Evolutionary conservation across 1,140 invertebrate species (phyloP).

Genomic region (Hyles vespertilio): DNA sequence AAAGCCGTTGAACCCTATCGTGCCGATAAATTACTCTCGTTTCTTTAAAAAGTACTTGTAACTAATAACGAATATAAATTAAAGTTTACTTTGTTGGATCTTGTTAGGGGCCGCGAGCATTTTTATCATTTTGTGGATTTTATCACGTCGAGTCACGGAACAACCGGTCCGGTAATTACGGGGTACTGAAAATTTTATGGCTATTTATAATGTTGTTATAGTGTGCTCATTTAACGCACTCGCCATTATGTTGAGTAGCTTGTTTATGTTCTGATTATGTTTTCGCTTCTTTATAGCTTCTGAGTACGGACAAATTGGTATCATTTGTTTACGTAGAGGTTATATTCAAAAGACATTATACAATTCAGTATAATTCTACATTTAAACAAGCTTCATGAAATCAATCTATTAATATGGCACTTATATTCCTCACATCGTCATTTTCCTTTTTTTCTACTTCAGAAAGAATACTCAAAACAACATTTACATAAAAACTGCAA

Average conservation of each 20-base stretch:
- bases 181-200: slow-evolving; percentile 17
- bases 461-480: no score
- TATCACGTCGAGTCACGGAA: slow-evolving; percentile 25
- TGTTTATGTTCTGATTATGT: not conserved
- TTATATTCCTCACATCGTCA: no score
- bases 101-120: slow-evolving; percentile 19
- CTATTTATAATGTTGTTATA: slow-evolving; percentile 19
- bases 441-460: no score
- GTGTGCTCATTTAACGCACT: slow-evolving; percentile 14
- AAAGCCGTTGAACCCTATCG: slow-evolving; percentile 1
- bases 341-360: no score
- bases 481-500: no score
- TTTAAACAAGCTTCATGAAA: no score
- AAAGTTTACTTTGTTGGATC: slow-evolving; percentile 19
- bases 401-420: no score
- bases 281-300: not conserved
- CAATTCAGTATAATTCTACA: no score
- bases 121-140: slow-evolving; percentile 24
- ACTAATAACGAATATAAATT: slow-evolving; percentile 22
- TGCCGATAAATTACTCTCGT: slow-evolving; percentile 23
- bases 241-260: slow-evolving; percentile 9
- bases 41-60: slow-evolving; percentile 14
- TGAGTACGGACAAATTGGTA: not conserved
- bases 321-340: no score
- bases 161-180: slow-evolving; percentile 15